A percentile compares a stretch with the other conserved stretches of the same genome.
phyloP scores from a whole-genome alignment of 2,888 invertebrate species.

The Drosophila ustulata region DNA sequence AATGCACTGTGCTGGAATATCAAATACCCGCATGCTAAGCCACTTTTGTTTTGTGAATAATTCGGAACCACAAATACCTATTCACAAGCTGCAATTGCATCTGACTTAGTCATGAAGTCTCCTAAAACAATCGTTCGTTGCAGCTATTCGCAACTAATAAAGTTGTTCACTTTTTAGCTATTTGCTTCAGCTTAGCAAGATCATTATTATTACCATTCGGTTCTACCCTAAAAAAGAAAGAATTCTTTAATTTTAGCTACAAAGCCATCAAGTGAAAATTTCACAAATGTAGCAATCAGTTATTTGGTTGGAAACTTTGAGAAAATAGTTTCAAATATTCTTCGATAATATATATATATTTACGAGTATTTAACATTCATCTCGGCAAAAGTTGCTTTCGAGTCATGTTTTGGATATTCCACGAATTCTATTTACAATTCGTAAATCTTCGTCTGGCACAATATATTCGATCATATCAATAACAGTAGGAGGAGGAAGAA shows the following conservation, averaged over 20 bases:
- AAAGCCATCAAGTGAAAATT: too few relatives aligned
- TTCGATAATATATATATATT: too few relatives aligned
- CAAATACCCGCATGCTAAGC: constrained; percentile 1
- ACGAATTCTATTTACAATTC: not conserved
- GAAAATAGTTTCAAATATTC: too few relatives aligned
- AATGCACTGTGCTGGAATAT: not conserved
- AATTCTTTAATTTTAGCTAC: too few relatives aligned
- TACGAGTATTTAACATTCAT: not conserved
- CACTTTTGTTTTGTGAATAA: not conserved
- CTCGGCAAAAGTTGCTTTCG: not conserved
- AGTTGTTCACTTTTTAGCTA: too few relatives aligned
- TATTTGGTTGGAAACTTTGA: too few relatives aligned
- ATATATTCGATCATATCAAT: constrained; percentile 5
- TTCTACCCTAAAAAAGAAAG: too few relatives aligned
- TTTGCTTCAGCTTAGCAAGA: too few relatives aligned
- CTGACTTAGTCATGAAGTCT: not conserved
- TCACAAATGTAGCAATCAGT: too few relatives aligned
- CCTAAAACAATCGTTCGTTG: not conserved
- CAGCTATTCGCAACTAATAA: too few relatives aligned
- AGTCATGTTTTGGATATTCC: not conserved
- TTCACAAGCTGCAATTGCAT: not conserved
- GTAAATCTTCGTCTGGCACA: not conserved
- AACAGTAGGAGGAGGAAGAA: not conserved
- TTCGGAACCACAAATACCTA: not conserved
- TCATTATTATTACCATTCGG: too few relatives aligned